phyloP scores from a whole-genome alignment of 2,113 vertebrate genomes.

The Tragelaphus imberbis region DNA sequence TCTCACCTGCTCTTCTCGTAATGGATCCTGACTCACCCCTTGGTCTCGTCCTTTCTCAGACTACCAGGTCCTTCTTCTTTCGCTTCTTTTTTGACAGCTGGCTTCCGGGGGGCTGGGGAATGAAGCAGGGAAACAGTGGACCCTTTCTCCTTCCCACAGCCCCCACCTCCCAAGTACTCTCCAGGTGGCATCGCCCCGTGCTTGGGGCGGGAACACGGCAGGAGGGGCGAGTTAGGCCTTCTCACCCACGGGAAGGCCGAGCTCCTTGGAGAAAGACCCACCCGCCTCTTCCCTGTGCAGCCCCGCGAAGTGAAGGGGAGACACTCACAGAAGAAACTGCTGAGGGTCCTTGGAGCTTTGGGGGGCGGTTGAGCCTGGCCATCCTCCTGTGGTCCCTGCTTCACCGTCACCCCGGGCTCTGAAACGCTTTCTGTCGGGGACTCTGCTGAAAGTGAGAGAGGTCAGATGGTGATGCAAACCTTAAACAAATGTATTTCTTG shows the following conservation, averaged over 20 bases:
- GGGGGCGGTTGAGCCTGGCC: constrained; percentile 42
- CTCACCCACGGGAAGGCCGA: background rate
- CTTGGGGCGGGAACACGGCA: fast-evolving
- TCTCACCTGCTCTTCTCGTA: background rate
- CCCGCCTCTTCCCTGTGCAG: fast-evolving
- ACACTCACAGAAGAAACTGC: constrained; percentile 88
- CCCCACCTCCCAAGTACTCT: background rate
- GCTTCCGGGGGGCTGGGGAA: constrained; percentile 84
- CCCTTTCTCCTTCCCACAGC: background rate
- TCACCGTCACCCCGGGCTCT: constrained; percentile 10
- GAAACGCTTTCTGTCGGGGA: background rate
- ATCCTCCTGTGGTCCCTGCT: constrained; percentile 45
- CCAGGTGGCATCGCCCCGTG: background rate
- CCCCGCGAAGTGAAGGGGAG: too few species aligned
- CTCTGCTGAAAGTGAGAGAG: background rate
- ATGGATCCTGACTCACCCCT: constrained; percentile 25
- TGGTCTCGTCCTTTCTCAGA: background rate
- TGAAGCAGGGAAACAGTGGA: background rate
- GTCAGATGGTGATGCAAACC: fast-evolving
- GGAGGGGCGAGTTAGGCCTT: background rate
- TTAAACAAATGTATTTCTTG: background rate
- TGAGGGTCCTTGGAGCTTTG: constrained; percentile 77
- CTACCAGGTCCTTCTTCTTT: background rate
- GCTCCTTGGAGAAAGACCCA: background rate
- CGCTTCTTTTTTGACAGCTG: constrained; percentile 54